Percentiles rank a stretch among this genome's conserved stretches.
Conservation (phyloP, 2,888 invertebrate genomes). For the Tinea pellionella region DNA sequence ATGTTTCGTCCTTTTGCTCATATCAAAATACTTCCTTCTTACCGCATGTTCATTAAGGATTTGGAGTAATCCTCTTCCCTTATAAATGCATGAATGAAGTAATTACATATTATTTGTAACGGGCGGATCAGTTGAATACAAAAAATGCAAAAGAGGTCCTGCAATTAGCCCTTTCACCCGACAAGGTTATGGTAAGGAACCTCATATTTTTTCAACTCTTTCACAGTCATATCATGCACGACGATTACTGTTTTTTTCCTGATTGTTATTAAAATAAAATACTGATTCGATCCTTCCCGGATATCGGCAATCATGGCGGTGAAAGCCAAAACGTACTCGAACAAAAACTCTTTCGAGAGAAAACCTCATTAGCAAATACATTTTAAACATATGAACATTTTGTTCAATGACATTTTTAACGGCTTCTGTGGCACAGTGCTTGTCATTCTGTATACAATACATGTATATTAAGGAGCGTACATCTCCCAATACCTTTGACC, state of each 20-base stretch:
- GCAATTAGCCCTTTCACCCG: slow-evolving; percentile 22
- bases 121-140: not conserved
- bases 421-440: no score
- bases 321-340: slow-evolving; percentile 34
- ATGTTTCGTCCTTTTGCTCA: no score
- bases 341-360: slow-evolving; percentile 32
- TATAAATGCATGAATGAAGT: not conserved
- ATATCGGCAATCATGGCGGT: slow-evolving; percentile 56
- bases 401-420: not conserved
- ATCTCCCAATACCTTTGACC: no score
- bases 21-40: no score
- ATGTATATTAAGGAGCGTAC: no score
- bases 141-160: not conserved
- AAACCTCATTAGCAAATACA: slow-evolving; percentile 28
- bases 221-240: slow-evolving; percentile 37
- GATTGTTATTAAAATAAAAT: slow-evolving; percentile 44
- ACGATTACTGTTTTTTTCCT: slow-evolving; percentile 56
- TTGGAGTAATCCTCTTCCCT: not conserved
- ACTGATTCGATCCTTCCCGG: slow-evolving; percentile 54
- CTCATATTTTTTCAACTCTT: slow-evolving; percentile 28
- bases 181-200: slow-evolving; percentile 19
- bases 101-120: slow-evolving; percentile 2
- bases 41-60: not conserved
- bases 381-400: not conserved
- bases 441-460: no score